These are phyloP conservation scores for Oxyteleia sp. DNA, from an alignment of 2,888 invertebrate species.

Conservation along the genomic window DNA sequence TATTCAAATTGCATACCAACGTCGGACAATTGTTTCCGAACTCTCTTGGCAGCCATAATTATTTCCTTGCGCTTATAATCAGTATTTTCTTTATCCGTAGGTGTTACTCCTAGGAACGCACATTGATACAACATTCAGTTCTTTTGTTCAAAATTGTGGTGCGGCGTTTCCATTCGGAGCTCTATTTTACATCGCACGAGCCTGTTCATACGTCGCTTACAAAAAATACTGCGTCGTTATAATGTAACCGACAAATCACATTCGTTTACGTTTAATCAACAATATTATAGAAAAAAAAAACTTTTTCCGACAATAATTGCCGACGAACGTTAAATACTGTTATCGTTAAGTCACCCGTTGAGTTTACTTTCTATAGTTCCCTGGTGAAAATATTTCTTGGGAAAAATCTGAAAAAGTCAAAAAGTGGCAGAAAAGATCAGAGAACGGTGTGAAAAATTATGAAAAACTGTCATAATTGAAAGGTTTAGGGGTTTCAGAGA, in stretches of 20 bases:
- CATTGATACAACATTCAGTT: constrained; percentile 41
- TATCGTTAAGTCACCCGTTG: constrained; percentile 32
- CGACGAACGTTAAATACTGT: constrained; percentile 50
- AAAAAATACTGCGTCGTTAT: constrained; percentile 73
- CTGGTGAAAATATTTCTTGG: too few relatives aligned
- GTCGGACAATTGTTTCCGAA: constrained; percentile 11
- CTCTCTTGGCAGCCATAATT: constrained; percentile 45
- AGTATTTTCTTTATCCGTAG: constrained; percentile 12
- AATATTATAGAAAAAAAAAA: too few relatives aligned
- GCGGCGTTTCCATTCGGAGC: constrained; percentile 5
- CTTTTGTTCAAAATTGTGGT: constrained; percentile 23
- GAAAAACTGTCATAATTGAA: too few relatives aligned
- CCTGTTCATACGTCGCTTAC: constrained; percentile 53
- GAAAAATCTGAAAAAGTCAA: too few relatives aligned
- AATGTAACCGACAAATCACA: constrained; percentile 63
- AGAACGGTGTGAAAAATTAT: too few relatives aligned
- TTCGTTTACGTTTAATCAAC: constrained; percentile 58
- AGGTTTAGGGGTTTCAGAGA: too few relatives aligned
- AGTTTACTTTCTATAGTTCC: constrained; percentile 1
- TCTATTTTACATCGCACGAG: constrained; percentile 43
- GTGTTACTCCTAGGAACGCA: constrained; percentile 44
- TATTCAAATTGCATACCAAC: constrained; percentile 14
- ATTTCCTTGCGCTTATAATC: too few relatives aligned
- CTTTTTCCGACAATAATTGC: constrained; percentile 23
- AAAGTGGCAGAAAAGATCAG: too few relatives aligned